Evolutionary conservation across 2,113 vertebrate species (phyloP), one percentile per base, ranked within the genome.

Genomic region (Callorhinus ursinus): DNA sequence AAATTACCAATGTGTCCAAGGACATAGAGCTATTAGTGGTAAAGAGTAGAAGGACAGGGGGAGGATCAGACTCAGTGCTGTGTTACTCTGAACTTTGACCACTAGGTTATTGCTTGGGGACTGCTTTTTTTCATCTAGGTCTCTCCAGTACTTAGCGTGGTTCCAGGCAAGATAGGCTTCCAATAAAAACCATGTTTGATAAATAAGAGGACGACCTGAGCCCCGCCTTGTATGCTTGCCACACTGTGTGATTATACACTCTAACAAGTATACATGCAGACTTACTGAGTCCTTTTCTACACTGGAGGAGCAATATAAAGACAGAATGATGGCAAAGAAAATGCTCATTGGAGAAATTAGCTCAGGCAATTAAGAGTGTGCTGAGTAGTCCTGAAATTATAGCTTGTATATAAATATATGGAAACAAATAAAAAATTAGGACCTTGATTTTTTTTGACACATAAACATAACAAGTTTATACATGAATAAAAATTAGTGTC

Each of bases 401-500:
- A 96, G 90, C 79, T 94, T 96, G 39, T 81, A 28, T 93, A 77
- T 89, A 87, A 90, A 94, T 95, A 81, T 83, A 94, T 86, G 61
- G 39, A 95, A 93, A 96, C 92, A 97, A 97, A 97, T 95, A 82
- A 95, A 90, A 95, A 88, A 96, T 94, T 92, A 95, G 93, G 80
- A 61, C 71, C 69, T 96, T 87, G 28, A n/a, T 69, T 86, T 82
- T 81, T 81, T 91, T 84, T 74, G 63, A 71, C 83, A 81, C 69
- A 87, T 90, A 95, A 95, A 97, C 55, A n/a, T 77, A 80, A 77
- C 95, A 97, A 88, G 86, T 95, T 97, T 87, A 81, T 93, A 92
- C 91, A 84, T 42, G 92, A 93, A 93, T 94, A 89, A 89, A 94
- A 97, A 86, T 91, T 28, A 74, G 63, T 59, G 93, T 89, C 61